Conservation (phyloP, 2,888 invertebrate genomes). For the Arctia plantaginis region DNA sequence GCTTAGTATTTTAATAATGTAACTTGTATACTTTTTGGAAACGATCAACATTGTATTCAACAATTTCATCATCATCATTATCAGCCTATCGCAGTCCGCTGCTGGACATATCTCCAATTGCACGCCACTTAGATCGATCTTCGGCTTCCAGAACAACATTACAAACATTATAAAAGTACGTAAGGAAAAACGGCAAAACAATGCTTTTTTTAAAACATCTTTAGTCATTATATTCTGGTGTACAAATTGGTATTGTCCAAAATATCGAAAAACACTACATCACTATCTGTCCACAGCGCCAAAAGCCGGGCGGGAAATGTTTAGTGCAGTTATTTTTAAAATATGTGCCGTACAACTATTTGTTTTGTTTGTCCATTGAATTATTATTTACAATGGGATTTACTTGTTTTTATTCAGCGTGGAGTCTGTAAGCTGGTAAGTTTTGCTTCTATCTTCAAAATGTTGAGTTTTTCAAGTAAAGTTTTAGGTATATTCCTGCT, state of each 20-base stretch:
- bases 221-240: conserved; percentile 10
- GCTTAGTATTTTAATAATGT: too few species aligned
- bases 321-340: conserved; percentile 20
- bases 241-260: conserved; percentile 10
- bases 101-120: too few species aligned
- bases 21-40: too few species aligned
- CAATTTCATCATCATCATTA: too few species aligned
- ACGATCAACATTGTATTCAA: too few species aligned
- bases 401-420: background rate
- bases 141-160: too few species aligned
- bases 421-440: background rate
- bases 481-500: background rate
- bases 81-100: too few species aligned
- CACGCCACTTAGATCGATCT: too few species aligned
- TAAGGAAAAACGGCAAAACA: background rate
- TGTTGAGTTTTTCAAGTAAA: background rate
- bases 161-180: background rate
- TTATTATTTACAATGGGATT: background rate
- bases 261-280: conserved; percentile 26
- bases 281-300: conserved; percentile 14
- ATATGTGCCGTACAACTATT: background rate
- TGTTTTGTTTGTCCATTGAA: conserved; percentile 1
- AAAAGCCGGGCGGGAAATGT: conserved; percentile 16
- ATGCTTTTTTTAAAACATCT: background rate
- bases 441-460: background rate